These are phyloP conservation scores for Lucinisca nassula DNA, from an alignment of 2,888 invertebrate genomes.

Conservation along the genomic window DNA sequence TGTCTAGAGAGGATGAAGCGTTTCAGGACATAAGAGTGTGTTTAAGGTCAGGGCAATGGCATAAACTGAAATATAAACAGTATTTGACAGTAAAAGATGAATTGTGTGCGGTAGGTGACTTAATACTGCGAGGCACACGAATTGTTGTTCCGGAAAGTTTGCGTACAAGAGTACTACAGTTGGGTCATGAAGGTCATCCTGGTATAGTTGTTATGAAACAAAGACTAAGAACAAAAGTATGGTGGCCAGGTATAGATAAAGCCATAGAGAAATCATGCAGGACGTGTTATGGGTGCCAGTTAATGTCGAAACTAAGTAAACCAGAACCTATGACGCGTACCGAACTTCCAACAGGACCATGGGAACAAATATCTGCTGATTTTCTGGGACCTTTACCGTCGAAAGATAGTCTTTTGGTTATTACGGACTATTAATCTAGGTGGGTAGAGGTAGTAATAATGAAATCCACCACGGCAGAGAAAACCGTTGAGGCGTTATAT, in stretches of 20 bases:
- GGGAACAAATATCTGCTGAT: slow-evolving; percentile 47
- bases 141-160: slow-evolving; percentile 54
- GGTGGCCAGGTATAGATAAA: slow-evolving; percentile 75
- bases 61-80: too few relatives aligned
- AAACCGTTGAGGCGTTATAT: neutral
- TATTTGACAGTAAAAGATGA: too few relatives aligned
- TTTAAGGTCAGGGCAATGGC: too few relatives aligned
- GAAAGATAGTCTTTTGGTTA: slow-evolving; percentile 16
- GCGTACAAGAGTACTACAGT: neutral
- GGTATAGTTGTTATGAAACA: neutral
- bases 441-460: slow-evolving; percentile 10
- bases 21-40: too few relatives aligned
- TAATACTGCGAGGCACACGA: slow-evolving; percentile 65
- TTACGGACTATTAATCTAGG: slow-evolving; percentile 31
- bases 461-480: slow-evolving; percentile 1
- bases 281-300: slow-evolving; percentile 62
- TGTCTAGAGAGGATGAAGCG: too few relatives aligned
- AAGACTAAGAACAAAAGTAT: slow-evolving; percentile 31
- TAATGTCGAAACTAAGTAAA: slow-evolving; percentile 23
- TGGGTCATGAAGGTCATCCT: neutral
- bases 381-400: slow-evolving; percentile 43
- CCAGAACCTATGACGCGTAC: slow-evolving; percentile 55
- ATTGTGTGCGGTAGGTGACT: slow-evolving; percentile 49
- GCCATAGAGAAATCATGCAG: slow-evolving; percentile 54
- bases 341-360: slow-evolving; percentile 44